These are phyloP conservation scores for Drosophila rhopaloa DNA, from an alignment of 1,140 invertebrate genomes.

Conservation along the genomic window DNA sequence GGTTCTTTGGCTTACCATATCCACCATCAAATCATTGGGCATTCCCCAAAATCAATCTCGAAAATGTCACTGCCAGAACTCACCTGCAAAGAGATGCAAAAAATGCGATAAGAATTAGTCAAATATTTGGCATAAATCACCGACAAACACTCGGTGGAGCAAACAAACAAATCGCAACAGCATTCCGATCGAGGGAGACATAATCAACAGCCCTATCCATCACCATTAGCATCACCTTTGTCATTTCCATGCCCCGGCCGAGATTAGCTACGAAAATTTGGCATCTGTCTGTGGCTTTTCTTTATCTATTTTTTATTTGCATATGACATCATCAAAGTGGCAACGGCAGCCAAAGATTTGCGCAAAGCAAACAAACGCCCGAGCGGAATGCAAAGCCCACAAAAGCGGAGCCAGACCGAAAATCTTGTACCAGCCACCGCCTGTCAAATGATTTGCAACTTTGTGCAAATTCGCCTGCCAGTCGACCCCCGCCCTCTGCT, in stretches of 20 bases:
- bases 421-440: conserved; percentile 50
- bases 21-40: not conserved
- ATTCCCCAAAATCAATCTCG: conserved; percentile 2
- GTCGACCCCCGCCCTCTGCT: conserved; percentile 4
- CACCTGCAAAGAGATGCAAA: conserved; percentile 41
- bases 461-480: conserved; percentile 75
- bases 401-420: conserved; percentile 24
- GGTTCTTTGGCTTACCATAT: conserved; percentile 8
- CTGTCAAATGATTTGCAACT: conserved; percentile 79
- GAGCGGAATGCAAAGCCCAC: conserved; percentile 54
- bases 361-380: conserved; percentile 58
- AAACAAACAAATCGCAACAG: conserved; percentile 34
- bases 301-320: conserved; percentile 51
- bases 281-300: conserved; percentile 31
- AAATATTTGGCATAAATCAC: conserved; percentile 47
- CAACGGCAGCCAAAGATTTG: conserved; percentile 56
- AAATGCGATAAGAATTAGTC: conserved; percentile 34
- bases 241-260: conserved; percentile 53
- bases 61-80: conserved; percentile 44
- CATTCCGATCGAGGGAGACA: conserved; percentile 34
- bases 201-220: conserved; percentile 41
- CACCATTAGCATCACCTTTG: conserved; percentile 61
- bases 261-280: conserved; percentile 46
- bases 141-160: conserved; percentile 10
- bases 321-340: conserved; percentile 73